Percentiles rank a stretch among this genome's conserved stretches.
Evolutionary conservation across 2,113 vertebrate genomes (phyloP).

Genomic region (Pampusana beccarii): DNA sequence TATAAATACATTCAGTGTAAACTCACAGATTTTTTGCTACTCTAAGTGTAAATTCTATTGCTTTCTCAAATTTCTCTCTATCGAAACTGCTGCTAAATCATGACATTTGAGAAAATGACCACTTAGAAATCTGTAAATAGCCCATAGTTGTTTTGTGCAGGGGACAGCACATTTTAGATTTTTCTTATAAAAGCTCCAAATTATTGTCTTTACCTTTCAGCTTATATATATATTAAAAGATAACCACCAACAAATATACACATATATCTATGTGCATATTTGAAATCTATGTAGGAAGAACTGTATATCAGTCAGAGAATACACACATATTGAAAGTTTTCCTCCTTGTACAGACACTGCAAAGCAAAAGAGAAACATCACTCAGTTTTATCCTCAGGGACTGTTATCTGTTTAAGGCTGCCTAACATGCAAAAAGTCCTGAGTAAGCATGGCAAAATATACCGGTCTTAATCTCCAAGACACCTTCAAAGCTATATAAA

Average conservation of each 20-base stretch:
- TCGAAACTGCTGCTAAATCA: background rate
- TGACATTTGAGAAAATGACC: background rate
- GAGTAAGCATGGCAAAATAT: constrained; percentile 39
- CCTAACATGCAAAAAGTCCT: background rate
- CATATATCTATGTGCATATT: background rate
- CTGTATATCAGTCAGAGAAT: background rate
- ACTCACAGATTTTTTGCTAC: background rate
- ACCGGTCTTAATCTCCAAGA: constrained; percentile 36
- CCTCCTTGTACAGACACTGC: background rate
- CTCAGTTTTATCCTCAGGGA: background rate
- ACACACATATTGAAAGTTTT: background rate
- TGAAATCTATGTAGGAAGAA: background rate
- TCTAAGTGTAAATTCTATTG: background rate
- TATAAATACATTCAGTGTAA: background rate
- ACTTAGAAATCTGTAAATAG: background rate
- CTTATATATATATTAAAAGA: background rate
- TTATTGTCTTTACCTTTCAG: background rate
- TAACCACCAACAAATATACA: background rate
- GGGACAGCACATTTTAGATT: background rate
- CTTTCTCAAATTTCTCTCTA: background rate
- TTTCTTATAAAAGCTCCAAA: background rate
- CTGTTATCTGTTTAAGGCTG: constrained; percentile 24
- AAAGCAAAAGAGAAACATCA: constrained; percentile 1
- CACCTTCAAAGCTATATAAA: constrained; percentile 22
- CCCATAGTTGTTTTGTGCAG: background rate